phyloP scores from a whole-genome alignment of 2,113 vertebrate genomes.

The Sula dactylatra region DNA sequence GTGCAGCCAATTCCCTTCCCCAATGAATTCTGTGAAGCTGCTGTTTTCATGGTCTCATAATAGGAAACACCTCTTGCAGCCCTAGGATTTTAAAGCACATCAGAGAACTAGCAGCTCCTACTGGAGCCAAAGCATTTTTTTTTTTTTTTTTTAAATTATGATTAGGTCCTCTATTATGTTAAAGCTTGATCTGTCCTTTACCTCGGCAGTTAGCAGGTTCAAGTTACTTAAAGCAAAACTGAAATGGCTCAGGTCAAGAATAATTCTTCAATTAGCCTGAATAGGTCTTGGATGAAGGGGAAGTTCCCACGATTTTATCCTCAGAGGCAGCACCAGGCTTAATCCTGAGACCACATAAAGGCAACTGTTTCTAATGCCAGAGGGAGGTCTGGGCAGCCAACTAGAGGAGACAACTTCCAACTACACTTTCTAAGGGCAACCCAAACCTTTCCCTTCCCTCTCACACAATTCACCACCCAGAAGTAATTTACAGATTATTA shows the following conservation, averaged over 20 bases:
- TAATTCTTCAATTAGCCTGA: neutral
- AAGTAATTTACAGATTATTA: neutral
- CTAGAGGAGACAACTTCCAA: neutral
- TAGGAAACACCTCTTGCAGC: neutral
- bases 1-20: neutral
- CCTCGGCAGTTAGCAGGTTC: neutral
- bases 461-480: neutral
- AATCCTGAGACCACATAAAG: slow-evolving; percentile 23
- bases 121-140: neutral
- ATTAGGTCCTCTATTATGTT: neutral
- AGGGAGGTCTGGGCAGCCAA: neutral
- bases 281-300: neutral
- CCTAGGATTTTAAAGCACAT: neutral
- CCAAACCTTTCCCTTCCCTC: neutral
- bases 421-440: neutral
- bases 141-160: neutral
- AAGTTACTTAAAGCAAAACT: neutral
- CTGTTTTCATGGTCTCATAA: neutral
- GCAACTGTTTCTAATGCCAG: slow-evolving; percentile 9
- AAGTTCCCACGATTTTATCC: slow-evolving; percentile 33
- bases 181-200: neutral
- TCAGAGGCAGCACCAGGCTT: neutral
- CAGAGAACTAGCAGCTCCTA: neutral
- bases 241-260: neutral
- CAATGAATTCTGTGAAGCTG: neutral